phyloP scores from a whole-genome alignment of 2,888 invertebrate genomes.

The Neoascia interrupta region DNA sequence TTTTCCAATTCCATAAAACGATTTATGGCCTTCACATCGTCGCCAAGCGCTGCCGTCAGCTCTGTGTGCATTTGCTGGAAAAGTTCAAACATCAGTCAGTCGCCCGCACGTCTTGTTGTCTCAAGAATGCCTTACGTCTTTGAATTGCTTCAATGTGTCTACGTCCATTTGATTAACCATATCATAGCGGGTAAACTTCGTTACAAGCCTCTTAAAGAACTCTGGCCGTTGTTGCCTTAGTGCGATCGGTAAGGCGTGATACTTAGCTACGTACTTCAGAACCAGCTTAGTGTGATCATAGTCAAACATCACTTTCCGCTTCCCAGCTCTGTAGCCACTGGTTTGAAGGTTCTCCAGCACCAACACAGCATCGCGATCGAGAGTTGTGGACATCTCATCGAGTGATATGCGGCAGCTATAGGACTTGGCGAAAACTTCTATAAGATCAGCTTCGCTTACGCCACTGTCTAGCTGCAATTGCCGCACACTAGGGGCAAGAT shows the following conservation, averaged over 20 bases:
- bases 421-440: slow-evolving; percentile 81
- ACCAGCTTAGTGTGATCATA: slow-evolving; percentile 80
- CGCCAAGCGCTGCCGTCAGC: slow-evolving; percentile 68
- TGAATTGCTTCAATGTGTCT: no score
- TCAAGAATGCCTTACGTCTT: no score
- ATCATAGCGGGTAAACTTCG: slow-evolving; percentile 76
- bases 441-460: slow-evolving; percentile 78
- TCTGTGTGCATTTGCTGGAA: slow-evolving; percentile 70
- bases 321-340: slow-evolving; percentile 80
- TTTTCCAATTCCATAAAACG: slow-evolving; percentile 71
- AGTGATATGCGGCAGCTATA: slow-evolving; percentile 81
- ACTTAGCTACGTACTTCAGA: slow-evolving; percentile 81
- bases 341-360: slow-evolving; percentile 82
- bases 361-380: slow-evolving; percentile 82
- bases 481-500: slow-evolving; percentile 80
- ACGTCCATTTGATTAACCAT: slow-evolving; percentile 50
- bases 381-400: slow-evolving; percentile 73
- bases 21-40: slow-evolving; percentile 67
- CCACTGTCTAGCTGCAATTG: slow-evolving; percentile 80
- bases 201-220: slow-evolving; percentile 79
- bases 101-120: no score
- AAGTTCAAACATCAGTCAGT: no score
- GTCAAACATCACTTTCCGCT: slow-evolving; percentile 81
- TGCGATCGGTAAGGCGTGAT: slow-evolving; percentile 82
- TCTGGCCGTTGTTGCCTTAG: slow-evolving; percentile 80